These are phyloP conservation scores for Etheostoma nigrum DNA, from an alignment of 2,797 vertebrate species.

Conservation along the genomic window DNA sequence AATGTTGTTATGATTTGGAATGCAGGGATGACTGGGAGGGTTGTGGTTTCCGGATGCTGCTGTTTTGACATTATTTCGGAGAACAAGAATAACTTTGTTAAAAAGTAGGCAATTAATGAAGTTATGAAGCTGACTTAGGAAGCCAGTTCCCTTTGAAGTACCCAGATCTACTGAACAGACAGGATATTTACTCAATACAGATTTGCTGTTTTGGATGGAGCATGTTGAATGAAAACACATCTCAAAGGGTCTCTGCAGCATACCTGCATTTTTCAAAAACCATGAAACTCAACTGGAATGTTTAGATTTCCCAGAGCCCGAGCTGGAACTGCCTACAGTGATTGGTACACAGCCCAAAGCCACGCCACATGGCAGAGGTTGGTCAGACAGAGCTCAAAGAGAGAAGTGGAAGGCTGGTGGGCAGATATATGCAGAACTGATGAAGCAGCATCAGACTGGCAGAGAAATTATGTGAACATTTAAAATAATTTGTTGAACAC, in stretches of 20 bases:
- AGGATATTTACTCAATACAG: constrained; percentile 80
- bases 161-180: constrained; percentile 65
- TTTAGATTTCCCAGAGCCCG: constrained; percentile 73
- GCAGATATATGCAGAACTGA: constrained; percentile 32
- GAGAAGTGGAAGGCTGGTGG: constrained; percentile 32
- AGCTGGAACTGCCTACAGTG: constrained; percentile 60
- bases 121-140: constrained; percentile 67
- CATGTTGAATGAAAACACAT: constrained; percentile 75
- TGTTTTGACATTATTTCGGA: constrained; percentile 57
- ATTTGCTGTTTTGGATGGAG: constrained; percentile 73
- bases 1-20: constrained; percentile 58
- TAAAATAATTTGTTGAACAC: constrained; percentile 33
- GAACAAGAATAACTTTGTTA: constrained; percentile 77
- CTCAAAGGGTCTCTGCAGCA: constrained; percentile 72
- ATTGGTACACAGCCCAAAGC: constrained; percentile 58
- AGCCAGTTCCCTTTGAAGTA: constrained; percentile 76
- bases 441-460: constrained; percentile 35
- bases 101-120: constrained; percentile 69
- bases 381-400: constrained; percentile 39
- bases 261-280: constrained; percentile 78
- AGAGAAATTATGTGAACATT: constrained; percentile 30
- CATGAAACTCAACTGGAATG: constrained; percentile 70
- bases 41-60: constrained; percentile 66
- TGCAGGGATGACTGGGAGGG: constrained; percentile 46
- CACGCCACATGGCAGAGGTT: constrained; percentile 52